Conservation (phyloP, 2,888 invertebrate species). For the Drosophila aldrichi region DNA sequence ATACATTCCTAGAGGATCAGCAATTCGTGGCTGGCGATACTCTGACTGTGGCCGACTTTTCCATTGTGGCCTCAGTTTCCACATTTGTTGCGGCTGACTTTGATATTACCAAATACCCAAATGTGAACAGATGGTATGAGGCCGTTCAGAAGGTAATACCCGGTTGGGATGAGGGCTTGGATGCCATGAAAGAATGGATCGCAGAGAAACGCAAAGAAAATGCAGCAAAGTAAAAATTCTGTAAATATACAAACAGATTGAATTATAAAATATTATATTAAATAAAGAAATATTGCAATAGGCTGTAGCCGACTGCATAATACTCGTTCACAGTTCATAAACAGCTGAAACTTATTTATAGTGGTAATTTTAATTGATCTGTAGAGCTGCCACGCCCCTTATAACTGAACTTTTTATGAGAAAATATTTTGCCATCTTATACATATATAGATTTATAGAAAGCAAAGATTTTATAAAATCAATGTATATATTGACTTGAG, state of each 20-base stretch:
- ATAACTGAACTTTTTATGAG: too few species aligned
- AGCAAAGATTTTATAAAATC: too few species aligned
- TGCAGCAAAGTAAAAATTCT: neutral
- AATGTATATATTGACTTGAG: too few species aligned
- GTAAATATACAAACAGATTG: neutral
- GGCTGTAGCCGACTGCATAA: neutral
- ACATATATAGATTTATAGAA: too few species aligned
- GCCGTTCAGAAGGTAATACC: conserved; percentile 87
- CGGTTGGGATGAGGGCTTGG: conserved; percentile 85
- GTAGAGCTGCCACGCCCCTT: too few species aligned
- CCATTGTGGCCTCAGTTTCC: conserved; percentile 86
- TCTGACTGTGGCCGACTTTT: conserved; percentile 91
- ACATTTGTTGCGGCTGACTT: conserved; percentile 18
- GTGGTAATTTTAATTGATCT: too few species aligned
- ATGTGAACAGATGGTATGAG: conserved; percentile 83
- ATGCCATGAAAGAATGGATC: conserved; percentile 25
- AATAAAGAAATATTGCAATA: neutral
- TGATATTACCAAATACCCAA: conserved; percentile 17
- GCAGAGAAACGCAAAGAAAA: conserved; percentile 7
- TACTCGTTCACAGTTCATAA: neutral
- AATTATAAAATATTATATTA: neutral
- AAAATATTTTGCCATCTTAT: too few species aligned
- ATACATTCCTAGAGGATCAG: conserved; percentile 11
- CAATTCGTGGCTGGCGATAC: conserved; percentile 88
- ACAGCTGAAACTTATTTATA: too few species aligned